A percentile compares a stretch with the other conserved stretches of the same genome.
phyloP scores from a whole-genome alignment of 1,140 invertebrate species.

The Monochamus saltuarius region DNA sequence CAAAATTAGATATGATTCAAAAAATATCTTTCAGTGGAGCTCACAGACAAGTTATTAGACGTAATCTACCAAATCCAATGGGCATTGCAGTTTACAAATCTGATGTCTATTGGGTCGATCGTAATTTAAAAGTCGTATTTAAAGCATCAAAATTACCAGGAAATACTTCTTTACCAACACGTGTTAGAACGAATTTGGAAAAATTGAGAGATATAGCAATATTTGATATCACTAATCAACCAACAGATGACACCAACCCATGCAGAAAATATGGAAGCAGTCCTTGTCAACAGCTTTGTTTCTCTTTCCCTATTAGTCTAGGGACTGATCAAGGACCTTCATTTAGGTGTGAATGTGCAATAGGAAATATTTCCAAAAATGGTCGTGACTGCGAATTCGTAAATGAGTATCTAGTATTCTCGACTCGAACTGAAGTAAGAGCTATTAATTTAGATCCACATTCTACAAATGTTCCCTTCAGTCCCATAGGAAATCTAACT shows the following conservation, averaged over 20 bases:
- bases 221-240: conserved; percentile 86
- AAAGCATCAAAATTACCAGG: conserved; percentile 77
- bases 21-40: conserved; percentile 80
- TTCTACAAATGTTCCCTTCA: conserved; percentile 80
- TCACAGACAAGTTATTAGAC: conserved; percentile 77
- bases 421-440: conserved; percentile 88
- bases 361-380: conserved; percentile 66
- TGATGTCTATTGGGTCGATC: conserved; percentile 94
- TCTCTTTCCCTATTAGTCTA: conserved; percentile 75
- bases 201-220: conserved; percentile 87
- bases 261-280: conserved; percentile 74
- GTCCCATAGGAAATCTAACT: conserved; percentile 84
- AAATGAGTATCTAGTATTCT: conserved; percentile 88
- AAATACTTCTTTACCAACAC: conserved; percentile 66
- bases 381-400: conserved; percentile 76
- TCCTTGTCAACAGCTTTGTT: conserved; percentile 93
- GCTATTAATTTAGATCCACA: conserved; percentile 81
- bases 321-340: conserved; percentile 41
- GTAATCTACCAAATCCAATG: conserved; percentile 93
- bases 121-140: conserved; percentile 87
- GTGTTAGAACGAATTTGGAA: conserved; percentile 78
- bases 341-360: conserved; percentile 84
- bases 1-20: conserved; percentile 89
- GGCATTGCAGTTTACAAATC: conserved; percentile 83
- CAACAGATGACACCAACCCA: conserved; percentile 74